Evolutionary conservation across 2,888 invertebrate species (phyloP).

Genomic region (Nemapogon koenigi): DNA sequence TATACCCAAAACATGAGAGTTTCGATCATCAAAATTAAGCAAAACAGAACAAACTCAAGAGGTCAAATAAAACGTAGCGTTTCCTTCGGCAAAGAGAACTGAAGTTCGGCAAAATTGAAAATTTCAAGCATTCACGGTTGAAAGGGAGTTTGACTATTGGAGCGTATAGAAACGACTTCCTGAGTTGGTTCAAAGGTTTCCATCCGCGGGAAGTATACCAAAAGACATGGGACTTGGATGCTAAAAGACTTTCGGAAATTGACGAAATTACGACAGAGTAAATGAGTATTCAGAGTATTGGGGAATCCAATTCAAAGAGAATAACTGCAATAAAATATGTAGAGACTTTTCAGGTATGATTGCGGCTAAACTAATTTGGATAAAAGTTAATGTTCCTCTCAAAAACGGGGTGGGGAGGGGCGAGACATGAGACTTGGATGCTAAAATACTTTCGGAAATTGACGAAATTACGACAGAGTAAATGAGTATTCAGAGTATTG

Average conservation of each 20-base stretch:
- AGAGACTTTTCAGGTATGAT: too few species aligned
- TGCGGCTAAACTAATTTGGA: too few species aligned
- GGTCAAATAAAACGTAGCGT: constrained; percentile 6
- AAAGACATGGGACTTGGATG: constrained; percentile 9
- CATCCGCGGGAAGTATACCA: constrained; percentile 12
- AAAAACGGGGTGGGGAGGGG: too few species aligned
- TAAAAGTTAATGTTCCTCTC: too few species aligned
- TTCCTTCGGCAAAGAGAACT: constrained; percentile 4
- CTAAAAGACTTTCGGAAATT: constrained; percentile 27
- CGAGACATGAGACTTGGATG: constrained; percentile 10
- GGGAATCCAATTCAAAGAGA: too few species aligned
- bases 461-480: constrained; percentile 23
- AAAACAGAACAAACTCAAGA: too few species aligned
- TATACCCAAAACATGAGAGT: too few species aligned
- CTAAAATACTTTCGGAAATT: constrained; percentile 27
- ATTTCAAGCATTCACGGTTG: constrained; percentile 9
- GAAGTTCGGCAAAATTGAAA: constrained; percentile 10
- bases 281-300: constrained; percentile 1
- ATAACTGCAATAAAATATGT: too few species aligned
- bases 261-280: constrained; percentile 23
- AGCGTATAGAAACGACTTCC: constrained; percentile 21
- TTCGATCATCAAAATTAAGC: too few species aligned
- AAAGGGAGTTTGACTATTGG: constrained; percentile 21
- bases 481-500: constrained; percentile 1
- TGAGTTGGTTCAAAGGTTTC: constrained; percentile 14